Base-by-base conservation (phyloP, 2,797 vertebrate genomes). In the Chelidonichthys spinosus region DNA sequence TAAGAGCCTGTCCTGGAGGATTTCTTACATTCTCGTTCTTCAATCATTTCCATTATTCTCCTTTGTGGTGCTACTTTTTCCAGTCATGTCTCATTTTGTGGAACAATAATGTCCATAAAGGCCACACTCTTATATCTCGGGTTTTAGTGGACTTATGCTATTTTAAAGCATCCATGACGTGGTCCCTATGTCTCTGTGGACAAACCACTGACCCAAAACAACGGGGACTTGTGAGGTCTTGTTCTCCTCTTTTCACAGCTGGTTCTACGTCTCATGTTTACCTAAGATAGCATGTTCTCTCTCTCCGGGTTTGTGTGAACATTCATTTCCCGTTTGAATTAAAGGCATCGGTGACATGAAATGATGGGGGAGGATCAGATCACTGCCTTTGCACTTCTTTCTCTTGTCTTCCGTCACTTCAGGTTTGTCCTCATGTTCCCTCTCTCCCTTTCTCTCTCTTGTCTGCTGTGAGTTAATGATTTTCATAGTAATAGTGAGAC, bases 281-380 rank as follows among this genome's bases (percentile, higher is more conserved):
- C 33, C 78, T 59, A 68, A 77, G 73, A 83, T 83, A 79, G 55
- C 53, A 2, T 14, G 39, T 40, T 13, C 50, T n/a, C 11, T 5
- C 17, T 25, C 17, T 32, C 9, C 54, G 74, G 55, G 66, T 55
- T 49, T 72, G 44, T 64, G 25, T 6, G 36, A 49, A 13, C 46
- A 33, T 64, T 69, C 5, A 81, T 85, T 71, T 86, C 84, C 87
- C 71, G 58, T 86, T 67, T 54, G 18, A 69, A 62, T 62, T 62
- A 44, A 76, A 59, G 44, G 40, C 54, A 4, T 55, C 67, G 2
- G 0, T 25, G 35, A 43, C 54, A n/a, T 33, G 17, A 55, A 44
- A 15, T 61, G 13, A 0, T 2, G 18, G 3, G 10, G 3, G 10
- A 33, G 49, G 42, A 52, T 52, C 33, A 11, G 5, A 6, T 43